Percentiles rank a stretch among this genome's conserved stretches.
Conservation (phyloP, 2,113 vertebrate species). For the Dicrurus megarhynchus region DNA sequence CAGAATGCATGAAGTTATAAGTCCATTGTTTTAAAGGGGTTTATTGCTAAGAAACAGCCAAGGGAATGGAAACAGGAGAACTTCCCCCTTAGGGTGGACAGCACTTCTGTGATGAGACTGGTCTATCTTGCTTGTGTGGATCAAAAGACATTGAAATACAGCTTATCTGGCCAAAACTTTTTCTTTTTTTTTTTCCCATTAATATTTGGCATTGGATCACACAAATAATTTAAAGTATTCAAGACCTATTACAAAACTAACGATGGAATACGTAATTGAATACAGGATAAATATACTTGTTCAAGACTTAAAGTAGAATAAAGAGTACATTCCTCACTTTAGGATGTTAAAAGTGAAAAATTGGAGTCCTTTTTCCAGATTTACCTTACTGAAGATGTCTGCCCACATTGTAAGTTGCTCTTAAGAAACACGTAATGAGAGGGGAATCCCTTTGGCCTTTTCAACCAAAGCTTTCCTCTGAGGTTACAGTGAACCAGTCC, state of each 20-base stretch:
- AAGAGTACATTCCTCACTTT: neutral
- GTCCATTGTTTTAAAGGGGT: neutral
- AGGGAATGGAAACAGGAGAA: neutral
- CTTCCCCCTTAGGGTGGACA: neutral
- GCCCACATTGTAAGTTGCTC: neutral
- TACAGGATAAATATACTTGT: neutral
- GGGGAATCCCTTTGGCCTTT: neutral
- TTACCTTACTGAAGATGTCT: neutral
- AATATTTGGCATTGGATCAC: neutral
- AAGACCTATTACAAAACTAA: neutral
- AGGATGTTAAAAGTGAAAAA: neutral
- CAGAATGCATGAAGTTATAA: neutral
- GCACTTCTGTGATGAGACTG: neutral
- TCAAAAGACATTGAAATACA: neutral
- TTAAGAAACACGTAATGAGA: neutral
- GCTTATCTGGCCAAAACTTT: neutral
- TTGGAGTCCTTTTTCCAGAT: neutral
- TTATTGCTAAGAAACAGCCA: neutral
- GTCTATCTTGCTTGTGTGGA: neutral
- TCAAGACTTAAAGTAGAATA: neutral
- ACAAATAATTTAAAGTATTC: neutral
- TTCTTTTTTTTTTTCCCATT: accelerated
- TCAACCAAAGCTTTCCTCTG: neutral
- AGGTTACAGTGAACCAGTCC: neutral
- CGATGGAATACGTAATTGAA: neutral